Conservation (phyloP, 2,888 invertebrate species). For the Mythimna vitellina region DNA sequence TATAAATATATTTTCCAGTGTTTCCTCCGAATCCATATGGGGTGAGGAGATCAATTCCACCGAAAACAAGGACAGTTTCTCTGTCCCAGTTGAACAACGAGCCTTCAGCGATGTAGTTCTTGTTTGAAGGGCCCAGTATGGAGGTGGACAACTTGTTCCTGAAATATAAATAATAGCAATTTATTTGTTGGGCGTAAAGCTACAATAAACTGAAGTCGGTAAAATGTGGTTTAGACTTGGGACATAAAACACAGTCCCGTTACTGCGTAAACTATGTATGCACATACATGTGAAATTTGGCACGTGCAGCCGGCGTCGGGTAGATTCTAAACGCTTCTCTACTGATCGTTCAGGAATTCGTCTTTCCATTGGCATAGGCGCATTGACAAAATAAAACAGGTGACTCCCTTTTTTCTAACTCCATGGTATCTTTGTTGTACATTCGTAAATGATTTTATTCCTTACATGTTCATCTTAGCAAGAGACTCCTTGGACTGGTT, state of each 20-base stretch:
- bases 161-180: conserved; percentile 31
- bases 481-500: conserved; percentile 85
- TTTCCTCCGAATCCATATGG: conserved; percentile 90
- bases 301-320: background rate
- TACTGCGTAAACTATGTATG: too few relatives aligned
- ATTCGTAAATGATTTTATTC: background rate
- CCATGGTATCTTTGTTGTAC: background rate
- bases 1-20: conserved; percentile 91
- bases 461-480: conserved; percentile 83
- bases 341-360: background rate
- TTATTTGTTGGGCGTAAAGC: background rate
- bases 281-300: background rate
- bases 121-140: conserved; percentile 85
- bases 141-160: conserved; percentile 87
- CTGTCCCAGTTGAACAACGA: conserved; percentile 90
- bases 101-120: conserved; percentile 86
- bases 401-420: background rate
- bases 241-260: background rate
- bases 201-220: background rate
- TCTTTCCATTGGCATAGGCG: background rate
- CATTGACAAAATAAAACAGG: background rate
- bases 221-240: background rate
- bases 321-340: background rate
- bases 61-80: conserved; percentile 92
- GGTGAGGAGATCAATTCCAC: conserved; percentile 92